Percentiles rank a stretch among this genome's conserved stretches.
These are phyloP conservation scores for Rhamphomyia laevipes DNA, from an alignment of 2,888 invertebrate genomes.

Conservation along the genomic window DNA sequence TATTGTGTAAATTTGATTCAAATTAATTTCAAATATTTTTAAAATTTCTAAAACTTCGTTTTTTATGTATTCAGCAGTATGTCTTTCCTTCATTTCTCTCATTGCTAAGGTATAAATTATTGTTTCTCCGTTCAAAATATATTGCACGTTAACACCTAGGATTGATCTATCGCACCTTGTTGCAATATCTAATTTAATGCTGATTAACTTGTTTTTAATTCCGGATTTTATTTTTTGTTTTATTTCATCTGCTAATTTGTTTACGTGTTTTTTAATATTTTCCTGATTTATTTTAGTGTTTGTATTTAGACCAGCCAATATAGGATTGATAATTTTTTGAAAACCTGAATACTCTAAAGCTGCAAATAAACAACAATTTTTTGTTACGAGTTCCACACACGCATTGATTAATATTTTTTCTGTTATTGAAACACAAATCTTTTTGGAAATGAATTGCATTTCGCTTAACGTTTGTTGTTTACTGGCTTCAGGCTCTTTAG, in stretches of 20 bases:
- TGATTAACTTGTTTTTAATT: slow-evolving; percentile 1
- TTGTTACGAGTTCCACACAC: slow-evolving; percentile 10
- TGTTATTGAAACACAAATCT: neutral
- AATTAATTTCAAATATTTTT: neutral
- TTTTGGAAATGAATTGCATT: neutral
- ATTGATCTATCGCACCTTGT: neutral
- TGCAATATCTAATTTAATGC: neutral
- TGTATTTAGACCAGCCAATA: slow-evolving; percentile 1
- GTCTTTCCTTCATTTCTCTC: slow-evolving; percentile 9
- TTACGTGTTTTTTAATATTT: neutral
- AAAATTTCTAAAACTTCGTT: neutral
- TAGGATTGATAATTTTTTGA: slow-evolving; percentile 6
- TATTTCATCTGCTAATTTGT: neutral
- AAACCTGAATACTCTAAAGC: slow-evolving; percentile 7
- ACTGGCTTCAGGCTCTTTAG: neutral
- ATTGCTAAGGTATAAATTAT: slow-evolving; percentile 8
- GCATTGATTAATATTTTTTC: neutral
- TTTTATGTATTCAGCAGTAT: slow-evolving; percentile 9
- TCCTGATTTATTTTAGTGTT: slow-evolving; percentile 1
- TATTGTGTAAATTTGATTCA: slow-evolving; percentile 1
- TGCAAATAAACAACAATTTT: slow-evolving; percentile 8
- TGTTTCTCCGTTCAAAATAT: slow-evolving; percentile 7
- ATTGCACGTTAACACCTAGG: slow-evolving; percentile 9
- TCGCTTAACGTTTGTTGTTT: neutral
- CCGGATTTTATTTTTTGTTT: neutral